Base-by-base conservation (phyloP, 2,888 invertebrate species). In the Oithona nana region DNA sequence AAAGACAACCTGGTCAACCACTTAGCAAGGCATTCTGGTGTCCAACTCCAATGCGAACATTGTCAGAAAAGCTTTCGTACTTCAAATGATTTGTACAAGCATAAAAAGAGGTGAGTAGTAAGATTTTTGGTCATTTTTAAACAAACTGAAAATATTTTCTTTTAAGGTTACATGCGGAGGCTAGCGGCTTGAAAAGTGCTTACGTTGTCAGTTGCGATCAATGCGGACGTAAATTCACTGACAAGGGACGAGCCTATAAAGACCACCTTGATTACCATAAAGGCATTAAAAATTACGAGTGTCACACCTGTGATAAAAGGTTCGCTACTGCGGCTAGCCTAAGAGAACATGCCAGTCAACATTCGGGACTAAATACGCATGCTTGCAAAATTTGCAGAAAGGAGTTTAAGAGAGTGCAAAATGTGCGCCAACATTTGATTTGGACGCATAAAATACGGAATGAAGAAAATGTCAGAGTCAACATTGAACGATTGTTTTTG, bases 1-100 rank as follows among this genome's bases (percentile, higher is more conserved):
- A 54, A 54, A 26, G 54, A 54, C 26, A 24, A 20, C 54, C 26
- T 54, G 26, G 26, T 24, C 24, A 26, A 54, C 11, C 54, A 54
- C 54, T 16, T 54, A 16, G 26, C 22, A 20, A 4, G 54, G 54
- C 54, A 54, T 54, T 26, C 26, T 4, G 54, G 54, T 3, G 26
- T 26, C 22, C 16, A 3, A 4, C 26, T 24, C 24, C 20, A 4
- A 26, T 54, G 54, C 26, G 54, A 26, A 2, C 26, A 24, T 11
- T 54, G 54, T 26, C 20, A 20, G 2, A 54, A 54, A 11, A 16
- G 13, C 1, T 54, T 54, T 26, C 22, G 26, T 16, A 54, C 54
- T 2, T 20, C 54, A 3, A 54, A 54, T 26, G 54, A 54, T 24
- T 54, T 54, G 54, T 54, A 54, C 54, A 54, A 54, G 24, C 54